Conservation (phyloP, 2,888 invertebrate genomes). For the Rhagonycha fulva region DNA sequence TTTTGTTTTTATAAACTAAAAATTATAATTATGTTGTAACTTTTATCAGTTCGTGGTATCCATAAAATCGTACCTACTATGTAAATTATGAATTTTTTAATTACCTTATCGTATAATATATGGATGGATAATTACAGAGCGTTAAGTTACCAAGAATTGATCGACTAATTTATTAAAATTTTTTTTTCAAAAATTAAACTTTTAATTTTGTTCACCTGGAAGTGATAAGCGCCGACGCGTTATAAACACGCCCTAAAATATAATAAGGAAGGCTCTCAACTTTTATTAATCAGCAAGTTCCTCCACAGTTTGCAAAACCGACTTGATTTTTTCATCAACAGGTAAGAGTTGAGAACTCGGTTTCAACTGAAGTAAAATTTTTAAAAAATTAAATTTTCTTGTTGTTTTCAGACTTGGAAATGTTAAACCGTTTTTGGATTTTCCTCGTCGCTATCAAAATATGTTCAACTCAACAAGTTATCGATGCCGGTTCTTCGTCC, state of each 20-base stretch:
- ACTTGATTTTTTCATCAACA: slow-evolving; percentile 15
- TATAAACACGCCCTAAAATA: slow-evolving; percentile 38
- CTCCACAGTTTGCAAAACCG: slow-evolving; percentile 30
- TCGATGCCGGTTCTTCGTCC: slow-evolving; percentile 39
- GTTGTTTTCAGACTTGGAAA: neutral
- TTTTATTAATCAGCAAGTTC: slow-evolving; percentile 47
- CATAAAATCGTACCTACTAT: too few species aligned
- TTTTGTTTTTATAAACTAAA: too few species aligned
- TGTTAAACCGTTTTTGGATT: slow-evolving; percentile 14
- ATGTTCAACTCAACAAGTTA: slow-evolving; percentile 34
- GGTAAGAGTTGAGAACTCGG: slow-evolving; percentile 14
- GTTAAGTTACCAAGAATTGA: neutral
- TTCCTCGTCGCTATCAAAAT: neutral
- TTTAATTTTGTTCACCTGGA: slow-evolving; percentile 25
- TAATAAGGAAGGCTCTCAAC: slow-evolving; percentile 42
- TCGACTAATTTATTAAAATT: neutral
- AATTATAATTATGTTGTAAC: too few species aligned
- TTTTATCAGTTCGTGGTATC: neutral
- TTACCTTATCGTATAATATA: neutral
- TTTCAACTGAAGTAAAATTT: neutral
- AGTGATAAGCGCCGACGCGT: slow-evolving; percentile 33
- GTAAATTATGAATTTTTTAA: neutral
- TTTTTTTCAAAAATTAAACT: neutral
- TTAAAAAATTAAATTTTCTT: neutral
- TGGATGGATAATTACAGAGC: neutral